Evolutionary conservation across 2,797 vertebrate genomes (phyloP).

Genomic region (Microctenopoma lineatum): DNA sequence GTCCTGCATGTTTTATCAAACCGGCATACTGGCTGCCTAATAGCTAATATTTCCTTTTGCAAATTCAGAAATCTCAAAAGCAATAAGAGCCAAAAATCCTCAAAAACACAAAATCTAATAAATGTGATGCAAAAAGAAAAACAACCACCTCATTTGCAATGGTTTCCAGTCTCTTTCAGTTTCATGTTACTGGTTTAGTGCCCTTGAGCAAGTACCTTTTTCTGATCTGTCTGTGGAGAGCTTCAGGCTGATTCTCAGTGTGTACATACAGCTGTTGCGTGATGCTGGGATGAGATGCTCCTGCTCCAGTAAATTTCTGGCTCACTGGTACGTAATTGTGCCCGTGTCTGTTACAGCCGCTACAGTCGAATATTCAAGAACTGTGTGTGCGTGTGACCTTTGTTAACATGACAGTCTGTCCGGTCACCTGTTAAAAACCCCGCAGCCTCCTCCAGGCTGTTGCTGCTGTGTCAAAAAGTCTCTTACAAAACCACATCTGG

Average conservation of each 20-base stretch:
- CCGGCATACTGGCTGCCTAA: too few relatives aligned
- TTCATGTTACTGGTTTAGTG: neutral
- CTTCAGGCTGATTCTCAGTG: neutral
- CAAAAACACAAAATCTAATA: too few relatives aligned
- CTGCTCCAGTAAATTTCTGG: constrained; percentile 8
- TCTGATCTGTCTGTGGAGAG: neutral
- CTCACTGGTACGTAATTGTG: constrained; percentile 11
- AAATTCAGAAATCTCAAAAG: too few relatives aligned
- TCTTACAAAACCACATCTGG: neutral
- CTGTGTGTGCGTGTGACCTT: constrained; percentile 36
- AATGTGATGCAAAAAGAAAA: too few relatives aligned
- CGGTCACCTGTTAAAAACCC: constrained; percentile 21
- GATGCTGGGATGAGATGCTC: neutral
- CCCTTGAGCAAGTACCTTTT: neutral
- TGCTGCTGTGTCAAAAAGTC: constrained; percentile 8
- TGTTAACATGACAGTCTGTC: neutral
- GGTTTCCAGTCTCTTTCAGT: too few relatives aligned
- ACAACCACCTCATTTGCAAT: too few relatives aligned
- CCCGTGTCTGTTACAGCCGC: constrained; percentile 21
- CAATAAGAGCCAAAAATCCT: too few relatives aligned
- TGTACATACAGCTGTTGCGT: neutral
- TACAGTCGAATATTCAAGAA: constrained; percentile 18
- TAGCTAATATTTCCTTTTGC: too few relatives aligned
- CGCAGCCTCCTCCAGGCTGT: constrained; percentile 1
- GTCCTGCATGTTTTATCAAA: too few relatives aligned